Evolutionary conservation across 2,888 invertebrate species (phyloP), one percentile per base, ranked within the genome.

Genomic region (Linyphia triangularis): DNA sequence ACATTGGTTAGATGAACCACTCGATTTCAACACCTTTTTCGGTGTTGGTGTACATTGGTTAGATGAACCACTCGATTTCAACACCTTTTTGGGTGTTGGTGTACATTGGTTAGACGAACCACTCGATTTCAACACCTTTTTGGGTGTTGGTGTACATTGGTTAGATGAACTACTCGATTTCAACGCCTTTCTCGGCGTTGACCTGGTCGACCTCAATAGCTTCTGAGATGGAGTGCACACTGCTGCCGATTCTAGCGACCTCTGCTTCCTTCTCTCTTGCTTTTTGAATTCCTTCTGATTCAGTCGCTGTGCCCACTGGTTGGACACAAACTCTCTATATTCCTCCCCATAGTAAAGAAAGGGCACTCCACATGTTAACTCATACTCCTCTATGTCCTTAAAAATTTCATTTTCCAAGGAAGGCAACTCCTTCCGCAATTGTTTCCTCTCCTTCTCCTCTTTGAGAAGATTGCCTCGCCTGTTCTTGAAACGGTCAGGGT

Each of bases 361-460:
- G 26, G 33, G 67, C 2, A 37, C 26, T 1, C 85, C 82, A 6
- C 70, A 40, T n/a, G 70, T n/a, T 2, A 13, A 19, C 69, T 89
- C 89, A 33, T 79, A 85, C 6, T 59, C n/a, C 22, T 67, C 63
- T n/a, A 89, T 82, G 22, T 89, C 77, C 16, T 13, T 10, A 19
- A 85, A 59, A 19, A 89, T 82, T 28, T 82, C 75, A 28, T 89
- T 77, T 19, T 89, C 89, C 30, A 89, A 61, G 22, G 57, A 16
- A 26, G 96, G 96, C 73, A 97, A 92, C 93, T 95, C 93, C 91
- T 94, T 95, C 43, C 94, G 94, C 10, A 97, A 94, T 9, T 94
- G 94, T 92, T 96, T 97, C n/a, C 97, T 93, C 91, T 97, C 96
- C 91, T 96, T 96, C 92, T 98, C 98, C 92, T 98, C 98, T 77